These are phyloP conservation scores for Tenthredo distinguenda DNA, from an alignment of 2,888 invertebrate genomes.

Conservation along the genomic window DNA sequence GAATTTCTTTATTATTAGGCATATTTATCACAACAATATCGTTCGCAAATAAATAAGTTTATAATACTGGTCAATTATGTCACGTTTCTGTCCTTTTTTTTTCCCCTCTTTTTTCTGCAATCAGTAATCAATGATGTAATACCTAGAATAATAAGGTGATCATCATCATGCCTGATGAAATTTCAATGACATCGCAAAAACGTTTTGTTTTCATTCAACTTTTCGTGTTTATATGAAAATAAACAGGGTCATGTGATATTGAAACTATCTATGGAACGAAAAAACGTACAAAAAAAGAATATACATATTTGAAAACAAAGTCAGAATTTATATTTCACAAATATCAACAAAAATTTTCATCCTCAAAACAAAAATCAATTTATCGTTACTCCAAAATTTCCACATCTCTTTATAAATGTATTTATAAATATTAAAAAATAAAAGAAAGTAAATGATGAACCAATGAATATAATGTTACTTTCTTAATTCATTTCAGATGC, in stretches of 20 bases:
- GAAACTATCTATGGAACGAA: not conserved
- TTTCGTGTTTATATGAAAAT: not conserved
- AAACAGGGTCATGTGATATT: not conserved
- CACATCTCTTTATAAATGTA: not conserved
- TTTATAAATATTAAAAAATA: not conserved
- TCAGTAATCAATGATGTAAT: conserved; percentile 45
- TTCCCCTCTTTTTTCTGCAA: conserved; percentile 24
- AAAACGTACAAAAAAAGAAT: no score
- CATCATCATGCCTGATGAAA: not conserved
- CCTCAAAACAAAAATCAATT: not conserved
- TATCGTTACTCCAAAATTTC: not conserved
- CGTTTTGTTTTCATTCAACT: conserved; percentile 37
- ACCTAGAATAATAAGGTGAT: not conserved
- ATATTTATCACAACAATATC: not conserved
- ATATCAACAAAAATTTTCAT: not conserved
- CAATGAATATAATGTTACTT: conserved; percentile 67
- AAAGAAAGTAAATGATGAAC: conserved; percentile 8
- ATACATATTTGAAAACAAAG: not conserved
- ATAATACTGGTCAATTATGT: not conserved
- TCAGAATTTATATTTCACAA: not conserved
- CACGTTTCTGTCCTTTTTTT: conserved; percentile 16
- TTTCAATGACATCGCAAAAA: conserved; percentile 19
- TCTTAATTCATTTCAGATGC: conserved; percentile 85
- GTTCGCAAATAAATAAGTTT: not conserved
- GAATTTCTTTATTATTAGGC: not conserved